These are phyloP conservation scores for Sycophila sp. DNA, from an alignment of 1,140 invertebrate genomes.

Conservation along the genomic window DNA sequence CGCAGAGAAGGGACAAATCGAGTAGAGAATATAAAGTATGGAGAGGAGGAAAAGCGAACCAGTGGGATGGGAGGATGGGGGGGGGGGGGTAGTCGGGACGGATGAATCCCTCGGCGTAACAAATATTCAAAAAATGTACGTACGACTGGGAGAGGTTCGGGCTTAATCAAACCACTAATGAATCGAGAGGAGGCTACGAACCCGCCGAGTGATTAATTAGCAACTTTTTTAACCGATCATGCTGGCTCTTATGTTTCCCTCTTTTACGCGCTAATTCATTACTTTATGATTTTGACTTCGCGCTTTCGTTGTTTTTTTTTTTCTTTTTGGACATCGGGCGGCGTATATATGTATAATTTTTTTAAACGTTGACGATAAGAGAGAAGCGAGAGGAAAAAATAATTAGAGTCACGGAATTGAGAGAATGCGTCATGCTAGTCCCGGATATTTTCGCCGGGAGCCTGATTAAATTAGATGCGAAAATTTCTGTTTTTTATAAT, in stretches of 20 bases:
- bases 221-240: constrained; percentile 13
- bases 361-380: too few species aligned
- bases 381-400: too few species aligned
- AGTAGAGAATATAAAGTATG: neutral
- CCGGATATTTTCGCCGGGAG: too few species aligned
- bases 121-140: constrained; percentile 21
- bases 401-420: too few species aligned
- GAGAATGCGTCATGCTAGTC: too few species aligned
- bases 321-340: too few species aligned
- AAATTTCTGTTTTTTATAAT: too few species aligned
- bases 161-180: constrained; percentile 25
- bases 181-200: neutral
- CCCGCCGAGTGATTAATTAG: constrained; percentile 22
- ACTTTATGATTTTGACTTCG: constrained; percentile 21
- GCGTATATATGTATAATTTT: too few species aligned
- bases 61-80: constrained; percentile 1
- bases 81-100: neutral
- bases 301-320: neutral
- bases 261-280: constrained; percentile 17
- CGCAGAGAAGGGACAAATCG: neutral
- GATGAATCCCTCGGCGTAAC: constrained; percentile 1
- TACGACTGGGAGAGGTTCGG: neutral
- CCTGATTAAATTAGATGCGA: too few species aligned
- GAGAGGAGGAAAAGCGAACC: neutral
- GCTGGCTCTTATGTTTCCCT: neutral